These are phyloP conservation scores for Aethina tumida DNA, from an alignment of 1,140 invertebrate genomes.

Conservation along the genomic window DNA sequence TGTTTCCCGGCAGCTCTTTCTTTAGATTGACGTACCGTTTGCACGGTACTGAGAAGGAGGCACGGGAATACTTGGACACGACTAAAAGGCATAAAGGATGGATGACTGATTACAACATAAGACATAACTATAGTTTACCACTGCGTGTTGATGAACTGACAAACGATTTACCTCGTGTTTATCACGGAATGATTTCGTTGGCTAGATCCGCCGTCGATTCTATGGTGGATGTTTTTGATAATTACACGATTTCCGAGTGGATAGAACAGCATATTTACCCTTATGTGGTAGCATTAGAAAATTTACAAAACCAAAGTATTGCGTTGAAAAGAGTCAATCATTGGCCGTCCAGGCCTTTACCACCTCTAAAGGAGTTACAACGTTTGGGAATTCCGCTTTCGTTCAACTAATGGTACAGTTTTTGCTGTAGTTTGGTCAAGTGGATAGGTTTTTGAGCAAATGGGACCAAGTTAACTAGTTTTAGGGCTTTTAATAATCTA, in stretches of 20 bases:
- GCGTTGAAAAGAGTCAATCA: slow-evolving; percentile 31
- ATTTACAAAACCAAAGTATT: slow-evolving; percentile 36
- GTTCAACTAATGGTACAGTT: too few relatives aligned
- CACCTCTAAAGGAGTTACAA: slow-evolving; percentile 34
- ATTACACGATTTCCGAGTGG: slow-evolving; percentile 65
- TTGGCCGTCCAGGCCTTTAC: slow-evolving; percentile 33
- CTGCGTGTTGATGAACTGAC: slow-evolving; percentile 60
- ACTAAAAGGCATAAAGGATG: slow-evolving; percentile 45
- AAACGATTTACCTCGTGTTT: slow-evolving; percentile 50
- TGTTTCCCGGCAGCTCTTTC: slow-evolving; percentile 45
- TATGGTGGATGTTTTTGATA: slow-evolving; percentile 59
- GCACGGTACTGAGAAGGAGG: slow-evolving; percentile 42
- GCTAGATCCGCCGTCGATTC: slow-evolving; percentile 52
- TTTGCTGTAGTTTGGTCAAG: too few relatives aligned
- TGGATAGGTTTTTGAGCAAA: too few relatives aligned
- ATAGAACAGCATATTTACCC: slow-evolving; percentile 50
- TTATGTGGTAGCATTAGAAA: slow-evolving; percentile 37
- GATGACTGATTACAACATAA: slow-evolving; percentile 70
- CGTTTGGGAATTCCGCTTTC: slow-evolving; percentile 21
- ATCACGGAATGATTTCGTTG: slow-evolving; percentile 48
- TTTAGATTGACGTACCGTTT: slow-evolving; percentile 48
- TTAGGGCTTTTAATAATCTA: too few relatives aligned
- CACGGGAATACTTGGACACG: slow-evolving; percentile 34
- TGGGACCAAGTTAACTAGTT: too few relatives aligned
- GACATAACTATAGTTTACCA: slow-evolving; percentile 66